A percentile compares a stretch with the other conserved stretches of the same genome.
Evolutionary conservation across 2,888 invertebrate species (phyloP).

Genomic region (Eulithis prunata): DNA sequence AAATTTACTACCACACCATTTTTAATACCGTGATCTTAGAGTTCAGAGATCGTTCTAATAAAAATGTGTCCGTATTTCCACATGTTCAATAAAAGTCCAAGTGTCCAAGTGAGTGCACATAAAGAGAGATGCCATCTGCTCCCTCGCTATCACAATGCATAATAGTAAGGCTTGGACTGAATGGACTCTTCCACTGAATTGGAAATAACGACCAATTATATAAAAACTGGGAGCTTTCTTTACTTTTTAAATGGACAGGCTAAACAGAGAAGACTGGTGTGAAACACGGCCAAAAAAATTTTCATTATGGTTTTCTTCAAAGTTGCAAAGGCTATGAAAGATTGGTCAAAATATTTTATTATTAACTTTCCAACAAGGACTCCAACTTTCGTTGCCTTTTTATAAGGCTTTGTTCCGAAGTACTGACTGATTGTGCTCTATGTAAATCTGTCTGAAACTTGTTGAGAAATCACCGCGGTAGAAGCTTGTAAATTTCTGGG

Average conservation of each 20-base stretch:
- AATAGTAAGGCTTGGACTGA: constrained; percentile 20
- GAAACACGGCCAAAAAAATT: too few species aligned
- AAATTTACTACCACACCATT: constrained; percentile 27
- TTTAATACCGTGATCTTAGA: constrained; percentile 26
- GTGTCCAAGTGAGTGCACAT: constrained; percentile 57
- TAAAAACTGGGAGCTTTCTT: neutral
- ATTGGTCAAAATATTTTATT: too few species aligned
- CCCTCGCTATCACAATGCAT: constrained; percentile 38
- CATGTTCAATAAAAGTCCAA: constrained; percentile 55
- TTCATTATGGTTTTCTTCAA: too few species aligned
- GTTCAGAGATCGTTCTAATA: constrained; percentile 40
- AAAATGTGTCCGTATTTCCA: constrained; percentile 44
- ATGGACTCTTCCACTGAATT: constrained; percentile 15
- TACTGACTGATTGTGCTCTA: neutral
- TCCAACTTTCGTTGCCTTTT: too few species aligned
- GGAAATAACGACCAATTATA: constrained; percentile 24
- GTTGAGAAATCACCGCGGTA: neutral
- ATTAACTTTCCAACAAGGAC: too few species aligned
- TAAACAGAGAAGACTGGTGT: too few species aligned
- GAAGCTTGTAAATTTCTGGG: constrained; percentile 8
- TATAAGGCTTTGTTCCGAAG: too few species aligned
- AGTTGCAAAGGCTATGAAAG: too few species aligned
- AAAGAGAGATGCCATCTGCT: constrained; percentile 58
- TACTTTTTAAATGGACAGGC: neutral
- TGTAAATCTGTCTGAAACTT: constrained; percentile 3